phyloP scores from a whole-genome alignment of 2,113 vertebrate genomes.

The Nesoenas mayeri region DNA sequence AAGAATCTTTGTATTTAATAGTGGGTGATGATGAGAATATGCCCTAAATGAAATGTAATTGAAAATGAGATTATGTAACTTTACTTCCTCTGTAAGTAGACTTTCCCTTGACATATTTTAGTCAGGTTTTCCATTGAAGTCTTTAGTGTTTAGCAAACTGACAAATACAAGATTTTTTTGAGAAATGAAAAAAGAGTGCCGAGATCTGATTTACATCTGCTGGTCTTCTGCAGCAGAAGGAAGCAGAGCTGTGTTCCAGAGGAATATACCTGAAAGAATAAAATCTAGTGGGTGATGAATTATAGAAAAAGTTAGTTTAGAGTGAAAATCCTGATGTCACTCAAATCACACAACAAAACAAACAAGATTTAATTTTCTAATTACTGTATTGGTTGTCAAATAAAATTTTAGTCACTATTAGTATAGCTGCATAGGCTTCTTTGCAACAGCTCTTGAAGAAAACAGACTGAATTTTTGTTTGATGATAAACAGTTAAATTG shows the following conservation, averaged over 20 bases:
- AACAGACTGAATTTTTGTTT: conserved; percentile 61
- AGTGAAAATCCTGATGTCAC: conserved; percentile 29
- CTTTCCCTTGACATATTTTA: conserved; percentile 50
- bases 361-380: conserved; percentile 54
- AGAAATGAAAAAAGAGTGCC: not conserved
- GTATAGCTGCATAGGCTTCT: conserved; percentile 63
- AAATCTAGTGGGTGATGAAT: not conserved
- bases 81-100: conserved; percentile 63
- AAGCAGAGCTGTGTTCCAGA: conserved; percentile 22
- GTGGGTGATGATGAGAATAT: conserved; percentile 71
- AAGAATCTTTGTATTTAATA: conserved; percentile 77
- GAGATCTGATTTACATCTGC: conserved; percentile 40
- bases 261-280: not conserved
- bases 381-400: conserved; percentile 42
- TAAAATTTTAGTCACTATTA: conserved; percentile 59
- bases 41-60: conserved; percentile 76
- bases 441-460: conserved; percentile 56
- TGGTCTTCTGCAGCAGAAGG: conserved; percentile 6
- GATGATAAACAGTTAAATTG: conserved; percentile 54
- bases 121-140: conserved; percentile 47
- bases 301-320: not conserved
- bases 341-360: conserved; percentile 47
- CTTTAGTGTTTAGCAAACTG: conserved; percentile 55
- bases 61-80: conserved; percentile 79
- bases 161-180: conserved; percentile 45